Base-by-base conservation (phyloP, 2,888 invertebrate genomes). In the Thelaira solivaga region DNA sequence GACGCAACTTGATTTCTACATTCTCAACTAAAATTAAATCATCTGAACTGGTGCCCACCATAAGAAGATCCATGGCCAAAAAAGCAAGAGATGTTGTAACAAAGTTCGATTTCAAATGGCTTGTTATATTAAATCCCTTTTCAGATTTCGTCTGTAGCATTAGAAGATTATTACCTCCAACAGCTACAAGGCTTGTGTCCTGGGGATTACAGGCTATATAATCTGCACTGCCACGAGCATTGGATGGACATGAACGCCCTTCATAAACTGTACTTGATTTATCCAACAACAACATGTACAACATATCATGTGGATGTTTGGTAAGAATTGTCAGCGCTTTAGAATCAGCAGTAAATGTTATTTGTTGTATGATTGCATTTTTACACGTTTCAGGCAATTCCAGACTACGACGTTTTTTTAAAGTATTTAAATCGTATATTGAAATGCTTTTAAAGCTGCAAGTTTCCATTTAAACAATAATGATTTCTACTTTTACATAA, bases 11-110 rank as follows among this genome's bases (percentile, higher is more conserved):
- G 53, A 96, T 88, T 81, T 97, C 97, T 0, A 96, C 96, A 81
- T 94, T 94, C 87, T 97, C 97, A 68, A 97, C 91, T 74, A 96
- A 90, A 85, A 96, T 90, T 39, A 97, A 90, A 80, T 92, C 90
- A 22, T 96, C 96, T 73, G 92, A 92, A 68, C 91, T 91, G 0
- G 96, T 96, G 1, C 97, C 97, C 61, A 88, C 80, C 83, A 88
- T 81, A n/a, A 97, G 91, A 59, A 95, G 90, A 84, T 97, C 97
- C 74, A 94, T 91, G 2, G 94, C 93, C 45, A 97, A 87, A 95
- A 97, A 98, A 81, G 94, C 92, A 83, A 94, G 92, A 51, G 93
- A 93, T 10, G 93, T 93, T 82, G 96, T 93, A 76, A 92, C 90
- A 64, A 94, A 92, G 84, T 92, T 91, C 31, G 96, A 96, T 87